Conservation (phyloP, 2,113 vertebrate genomes). For the Quiscalus mexicanus region DNA sequence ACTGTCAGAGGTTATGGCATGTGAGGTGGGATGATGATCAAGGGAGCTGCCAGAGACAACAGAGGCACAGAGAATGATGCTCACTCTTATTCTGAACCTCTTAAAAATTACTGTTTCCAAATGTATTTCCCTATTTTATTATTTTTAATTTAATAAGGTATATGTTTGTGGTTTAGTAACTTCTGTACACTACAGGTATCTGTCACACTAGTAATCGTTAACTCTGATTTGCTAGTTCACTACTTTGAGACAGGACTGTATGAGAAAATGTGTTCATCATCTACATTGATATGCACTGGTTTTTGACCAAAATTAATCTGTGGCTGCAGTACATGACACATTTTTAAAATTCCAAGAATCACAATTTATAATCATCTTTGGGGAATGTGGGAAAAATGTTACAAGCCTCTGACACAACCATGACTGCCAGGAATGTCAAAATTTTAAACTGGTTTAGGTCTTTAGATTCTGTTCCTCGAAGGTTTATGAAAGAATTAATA, state of each 20-base stretch:
- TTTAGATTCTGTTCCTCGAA: background rate
- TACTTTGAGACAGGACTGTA: background rate
- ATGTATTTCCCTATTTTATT: background rate
- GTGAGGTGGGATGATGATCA: background rate
- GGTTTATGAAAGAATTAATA: background rate
- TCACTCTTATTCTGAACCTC: background rate
- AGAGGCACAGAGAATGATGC: background rate
- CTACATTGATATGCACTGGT: rapidly evolving
- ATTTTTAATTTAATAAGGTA: background rate
- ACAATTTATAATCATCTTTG: background rate
- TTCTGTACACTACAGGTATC: background rate
- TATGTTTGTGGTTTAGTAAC: background rate
- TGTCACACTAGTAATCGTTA: background rate
- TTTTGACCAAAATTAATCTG: background rate
- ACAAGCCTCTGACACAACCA: background rate
- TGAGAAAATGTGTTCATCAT: background rate
- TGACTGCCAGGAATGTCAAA: background rate
- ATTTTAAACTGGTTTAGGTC: background rate
- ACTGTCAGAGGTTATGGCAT: background rate
- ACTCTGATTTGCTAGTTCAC: background rate
- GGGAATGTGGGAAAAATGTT: background rate
- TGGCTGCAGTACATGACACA: background rate
- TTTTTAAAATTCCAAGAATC: background rate
- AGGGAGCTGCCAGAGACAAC: background rate
- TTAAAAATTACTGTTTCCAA: background rate